Base-by-base conservation (phyloP, 1,140 invertebrate genomes). In the Cecropterus lyciades region DNA sequence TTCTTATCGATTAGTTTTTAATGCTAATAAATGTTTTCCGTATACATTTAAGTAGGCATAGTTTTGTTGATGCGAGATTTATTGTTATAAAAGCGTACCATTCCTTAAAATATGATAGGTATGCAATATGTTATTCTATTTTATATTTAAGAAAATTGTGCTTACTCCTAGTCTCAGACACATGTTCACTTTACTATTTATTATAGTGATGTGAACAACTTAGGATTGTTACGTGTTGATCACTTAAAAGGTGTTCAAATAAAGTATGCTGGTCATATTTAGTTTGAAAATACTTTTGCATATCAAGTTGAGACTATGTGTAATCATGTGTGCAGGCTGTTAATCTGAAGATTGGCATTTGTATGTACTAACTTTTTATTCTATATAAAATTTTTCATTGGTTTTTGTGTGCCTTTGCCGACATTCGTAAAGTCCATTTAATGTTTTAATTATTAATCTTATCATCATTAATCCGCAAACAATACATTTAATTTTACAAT, bases 371-470 rank as follows among this genome's bases (percentile, higher is more conserved):
- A n/a, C 6, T 33, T 33, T 33, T 33, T 33, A 4, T 33, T 33
- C 9, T 8, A 33, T 33, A 63, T 5, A 24, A 52, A 65, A 80
- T 79, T 86, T 85, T 86, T 87, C 86, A 85, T 87, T 89, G 86
- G 70, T 69, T 79, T 79, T 62, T 71, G 43, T 57, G 43, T n/a
- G n/a, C 42, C 20, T 67, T 68, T 68, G 42, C 27, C 55, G 37
- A 33, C 37, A 45, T 30, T 45, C 24, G 63, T 56, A 8, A 43
- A 51, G 15, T 43, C 33, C 46, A 62, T 20, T 5, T 49, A 60
- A 52, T 57, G 43, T 66, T 73, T 73, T 70, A 66, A 65, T 69
- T 69, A 65, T 67, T 72, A 74, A 63, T 75, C 68, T 59, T 51
- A n/a, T 43, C 27, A 63, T 67, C 65, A 65, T 70, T 40, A 69